Base-by-base conservation (phyloP, 1,140 invertebrate genomes). In the Luehdorfia chinensis region DNA sequence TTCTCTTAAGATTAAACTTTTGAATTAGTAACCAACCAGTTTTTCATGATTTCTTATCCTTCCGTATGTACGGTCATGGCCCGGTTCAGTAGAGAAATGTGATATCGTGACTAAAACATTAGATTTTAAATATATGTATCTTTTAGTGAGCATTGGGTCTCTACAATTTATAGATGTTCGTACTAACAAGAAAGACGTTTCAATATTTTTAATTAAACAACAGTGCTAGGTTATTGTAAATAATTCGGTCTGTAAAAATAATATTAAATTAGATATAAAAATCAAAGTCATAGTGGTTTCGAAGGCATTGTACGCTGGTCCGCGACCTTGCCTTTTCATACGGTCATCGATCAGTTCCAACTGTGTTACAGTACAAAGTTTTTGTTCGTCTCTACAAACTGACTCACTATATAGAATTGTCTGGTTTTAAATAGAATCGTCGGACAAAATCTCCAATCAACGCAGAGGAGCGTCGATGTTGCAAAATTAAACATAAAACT, bases 311-410 rank as follows among this genome's bases (percentile, higher is more conserved):
- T 66, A 66, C 71, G 69, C 58, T 36, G 62, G 66, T 49, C 66
- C 67, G 46, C 67, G 77, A 73, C 76, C 76, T 84, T 84, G 75
- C 56, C 53, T 49, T 45, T 62, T 59, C 53, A 60, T 77, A 66
- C 60, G 71, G 66, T 74, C 65, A 68, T 68, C 63, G 61, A 55
- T 55, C 63, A 69, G 60, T 75, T 76, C 66, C 65, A 75, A 54
- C 57, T 50, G 43, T 59, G 53, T 45, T 56, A 46, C 21, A 41
- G 50, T 45, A 66, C 41, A 52, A 48, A 37, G 46, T 69, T 74
- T 73, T 72, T 69, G 61, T 55, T 31, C 41, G 48, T 39, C 50
- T 21, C 62, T 50, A 55, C 48, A 25, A 41, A 50, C 49, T 72
- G 71, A 75, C 57, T 75, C 69, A 73, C 63, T 66, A 47, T 50